Evolutionary conservation across 2,888 invertebrate genomes (phyloP), one percentile per base, ranked within the genome.

Genomic region (Caenorhabditis doughertyi): DNA sequence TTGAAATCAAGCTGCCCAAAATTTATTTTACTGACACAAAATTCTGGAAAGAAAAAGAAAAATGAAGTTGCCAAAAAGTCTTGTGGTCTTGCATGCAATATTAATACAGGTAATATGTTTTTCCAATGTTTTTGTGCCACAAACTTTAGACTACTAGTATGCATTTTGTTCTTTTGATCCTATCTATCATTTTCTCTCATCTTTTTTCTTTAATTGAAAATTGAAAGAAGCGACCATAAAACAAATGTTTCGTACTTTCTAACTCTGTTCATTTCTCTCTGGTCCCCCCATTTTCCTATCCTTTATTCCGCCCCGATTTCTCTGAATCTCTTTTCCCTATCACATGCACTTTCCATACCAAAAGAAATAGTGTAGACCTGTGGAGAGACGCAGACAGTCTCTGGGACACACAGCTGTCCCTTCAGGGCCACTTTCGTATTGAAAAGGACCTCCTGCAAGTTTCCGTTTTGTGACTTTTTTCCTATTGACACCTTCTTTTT

Each of bases 361-460:
- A 21, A 11, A 1, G 35, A 27, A 35, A 55, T 39, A 55, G 27
- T 27, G 16, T 16, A 56, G 42, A 27, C 27, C 23, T 11, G n/a
- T 18, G n/a, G 29, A 60, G 71, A 51, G 32, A 60, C 49, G 13
- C 49, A 51, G 62, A 49, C 13, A 72, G 49, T 56, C 35, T 7
- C 27, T 21, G 29, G 39, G 70, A 42, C 21, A 64, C 23, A 35
- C 60, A 72, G 60, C 49, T 42, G 62, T 55, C 62, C 32, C 23
- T 9, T 49, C 49, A 4, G 16, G n/a, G n/a, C 32, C 62, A 23
- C 21, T 62, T 42, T 27, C 62, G 42, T 32, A 42, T 47, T 9
- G 25, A 47, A 35, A 42, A 51, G n/a, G 32, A 21, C 21, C 65
- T 23, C 35, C 35, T 2, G 23, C 21, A 39, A 58, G 23, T 60